Evolutionary conservation across 2,888 invertebrate genomes (phyloP), one percentile per base, ranked within the genome.

Genomic region (Chouioia cunea): DNA sequence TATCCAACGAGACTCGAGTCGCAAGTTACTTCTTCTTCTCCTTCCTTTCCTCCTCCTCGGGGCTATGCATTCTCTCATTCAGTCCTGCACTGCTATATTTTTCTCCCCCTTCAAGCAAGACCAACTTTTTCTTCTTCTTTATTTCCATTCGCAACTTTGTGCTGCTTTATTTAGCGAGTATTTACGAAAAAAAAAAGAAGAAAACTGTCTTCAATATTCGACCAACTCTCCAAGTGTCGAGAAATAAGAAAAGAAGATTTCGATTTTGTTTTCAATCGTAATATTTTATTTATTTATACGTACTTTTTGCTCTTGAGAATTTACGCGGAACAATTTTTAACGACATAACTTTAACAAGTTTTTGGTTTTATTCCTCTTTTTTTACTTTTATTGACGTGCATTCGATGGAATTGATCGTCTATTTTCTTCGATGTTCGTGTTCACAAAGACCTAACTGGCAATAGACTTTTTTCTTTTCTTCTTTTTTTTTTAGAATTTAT

Each of bases 1-100:
- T 77, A 75, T 78, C 73, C 70, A 76, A 75, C 76, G 70, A 74
- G 73, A 73, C 48, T 62, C 18, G 20, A 57, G 56, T 57, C 48
- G 16, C 6, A 74, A 73, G 47, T 73, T 72, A 74, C 66, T 69
- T 59, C 56, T 58, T 36, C 54, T 52, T 36, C 50, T 27, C 6
- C 27, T 27, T 6, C 6, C 3, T 6, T 27, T 2, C 27, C 27
- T 27, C 27, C 12, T 36, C 36, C 36, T 36, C 36, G 36, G 10
- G 36, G 66, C 22, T n/a, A 58, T 60, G 65, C 66, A 57, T 62
- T 23, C 65, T 36, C 6, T 48, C 56, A 47, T 54, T 43, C 59
- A 50, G 48, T 6, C 36, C 50, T 52, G 52, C 46, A 8, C 22
- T 23, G 0, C 23, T 63, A 27, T 52, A 53, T 57, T 22, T 59